Evolutionary conservation across 2,888 invertebrate species (phyloP).

Genomic region (Coelinius sp.): DNA sequence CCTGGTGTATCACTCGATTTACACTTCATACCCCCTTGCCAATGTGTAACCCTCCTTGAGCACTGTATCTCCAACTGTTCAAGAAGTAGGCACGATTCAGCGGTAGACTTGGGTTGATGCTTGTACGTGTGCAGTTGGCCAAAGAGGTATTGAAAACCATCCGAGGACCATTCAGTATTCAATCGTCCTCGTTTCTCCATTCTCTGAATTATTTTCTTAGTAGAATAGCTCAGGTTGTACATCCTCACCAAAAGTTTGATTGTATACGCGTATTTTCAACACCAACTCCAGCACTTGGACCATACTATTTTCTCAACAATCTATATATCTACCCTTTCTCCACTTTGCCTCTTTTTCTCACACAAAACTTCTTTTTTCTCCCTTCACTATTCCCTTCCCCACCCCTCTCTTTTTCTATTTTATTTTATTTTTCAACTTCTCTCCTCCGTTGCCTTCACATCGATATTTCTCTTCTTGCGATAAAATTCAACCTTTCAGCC

Average conservation of each 20-base stretch:
- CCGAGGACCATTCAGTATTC: constrained; percentile 20
- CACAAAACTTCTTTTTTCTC: constrained; percentile 8
- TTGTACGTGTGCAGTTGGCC: constrained; percentile 6
- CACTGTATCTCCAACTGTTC: background rate
- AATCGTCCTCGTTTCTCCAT: background rate
- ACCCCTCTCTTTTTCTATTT: background rate
- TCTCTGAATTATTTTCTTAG: constrained; percentile 17
- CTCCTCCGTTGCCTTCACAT: constrained; percentile 56
- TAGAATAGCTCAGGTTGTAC: background rate
- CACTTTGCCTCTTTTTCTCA: constrained; percentile 22
- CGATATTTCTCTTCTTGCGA: constrained; percentile 66
- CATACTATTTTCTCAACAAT: constrained; percentile 30
- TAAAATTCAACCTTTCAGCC: constrained; percentile 69
- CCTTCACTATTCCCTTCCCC: constrained; percentile 35
- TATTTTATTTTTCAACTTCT: constrained; percentile 29
- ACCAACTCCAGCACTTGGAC: constrained; percentile 39
- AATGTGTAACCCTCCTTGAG: constrained; percentile 1
- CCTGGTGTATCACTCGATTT: constrained; percentile 18
- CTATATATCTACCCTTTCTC: constrained; percentile 15
- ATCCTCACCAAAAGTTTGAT: constrained; percentile 9
- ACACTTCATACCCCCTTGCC: background rate
- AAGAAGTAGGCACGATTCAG: background rate
- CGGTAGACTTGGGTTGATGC: background rate
- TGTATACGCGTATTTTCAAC: constrained; percentile 32
- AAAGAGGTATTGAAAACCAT: constrained; percentile 26